Conservation (phyloP, 2,888 invertebrate species). For the Colletes collaris region DNA sequence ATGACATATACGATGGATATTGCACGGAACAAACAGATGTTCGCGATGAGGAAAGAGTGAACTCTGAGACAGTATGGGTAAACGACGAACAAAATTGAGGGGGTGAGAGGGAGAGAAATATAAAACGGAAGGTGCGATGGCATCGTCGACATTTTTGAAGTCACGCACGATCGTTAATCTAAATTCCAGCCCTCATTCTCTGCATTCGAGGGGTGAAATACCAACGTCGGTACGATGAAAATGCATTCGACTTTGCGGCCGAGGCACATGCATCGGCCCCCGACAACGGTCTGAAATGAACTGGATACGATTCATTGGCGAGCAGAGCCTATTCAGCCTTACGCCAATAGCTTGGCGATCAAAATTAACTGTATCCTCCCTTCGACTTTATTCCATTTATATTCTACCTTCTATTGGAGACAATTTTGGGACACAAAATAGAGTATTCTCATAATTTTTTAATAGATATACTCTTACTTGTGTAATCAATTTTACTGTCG, state of each 20-base stretch:
- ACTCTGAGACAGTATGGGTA: neutral
- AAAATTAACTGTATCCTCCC: conserved; percentile 19
- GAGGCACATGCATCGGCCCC: conserved; percentile 37
- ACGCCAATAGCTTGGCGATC: conserved; percentile 9
- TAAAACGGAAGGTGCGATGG: conserved; percentile 28
- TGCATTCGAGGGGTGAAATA: conserved; percentile 50
- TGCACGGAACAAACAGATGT: neutral
- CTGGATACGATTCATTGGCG: conserved; percentile 33
- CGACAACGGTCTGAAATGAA: conserved; percentile 44
- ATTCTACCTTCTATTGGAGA: neutral
- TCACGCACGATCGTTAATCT: conserved; percentile 70
- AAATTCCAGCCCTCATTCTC: conserved; percentile 63
- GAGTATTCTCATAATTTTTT: no score
- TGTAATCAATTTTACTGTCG: no score
- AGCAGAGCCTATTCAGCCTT: conserved; percentile 11
- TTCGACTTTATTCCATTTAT: conserved; percentile 14
- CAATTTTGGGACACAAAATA: neutral
- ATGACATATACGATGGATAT: neutral
- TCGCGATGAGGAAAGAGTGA: neutral
- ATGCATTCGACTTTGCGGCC: conserved; percentile 60
- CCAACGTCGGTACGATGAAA: conserved; percentile 60
- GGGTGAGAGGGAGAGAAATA: conserved; percentile 32
- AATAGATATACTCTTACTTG: no score
- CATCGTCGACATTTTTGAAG: conserved; percentile 59
- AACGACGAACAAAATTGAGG: neutral